These are phyloP conservation scores for Stenodema calcarata DNA, from an alignment of 2,888 invertebrate genomes.

Conservation along the genomic window DNA sequence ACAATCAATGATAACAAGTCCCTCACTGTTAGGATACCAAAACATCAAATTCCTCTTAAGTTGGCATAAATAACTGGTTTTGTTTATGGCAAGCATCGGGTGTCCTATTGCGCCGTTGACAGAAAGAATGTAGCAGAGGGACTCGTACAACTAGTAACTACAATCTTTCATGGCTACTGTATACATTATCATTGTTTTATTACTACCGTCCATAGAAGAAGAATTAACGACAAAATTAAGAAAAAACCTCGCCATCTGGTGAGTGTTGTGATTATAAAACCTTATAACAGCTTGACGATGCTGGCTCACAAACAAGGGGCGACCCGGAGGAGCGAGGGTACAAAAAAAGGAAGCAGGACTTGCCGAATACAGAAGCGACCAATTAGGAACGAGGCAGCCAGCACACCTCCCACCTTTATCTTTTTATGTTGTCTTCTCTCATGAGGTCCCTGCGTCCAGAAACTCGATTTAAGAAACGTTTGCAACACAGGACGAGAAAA, in stretches of 20 bases:
- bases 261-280: background rate
- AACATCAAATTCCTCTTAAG: too few relatives aligned
- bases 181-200: background rate
- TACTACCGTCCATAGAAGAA: background rate
- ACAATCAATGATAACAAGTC: too few relatives aligned
- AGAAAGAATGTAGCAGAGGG: too few relatives aligned
- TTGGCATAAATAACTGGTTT: too few relatives aligned
- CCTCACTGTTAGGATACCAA: too few relatives aligned
- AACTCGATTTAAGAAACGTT: background rate
- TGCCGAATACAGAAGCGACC: slow-evolving; percentile 43
- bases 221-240: background rate
- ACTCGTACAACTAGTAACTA: too few relatives aligned
- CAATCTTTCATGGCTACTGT: too few relatives aligned
- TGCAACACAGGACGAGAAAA: too few relatives aligned
- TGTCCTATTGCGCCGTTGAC: too few relatives aligned
- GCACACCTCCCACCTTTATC: slow-evolving; percentile 8
- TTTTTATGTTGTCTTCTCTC: background rate
- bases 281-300: background rate
- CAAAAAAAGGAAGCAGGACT: slow-evolving; percentile 32
- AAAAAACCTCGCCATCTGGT: slow-evolving; percentile 4
- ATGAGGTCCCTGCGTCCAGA: background rate
- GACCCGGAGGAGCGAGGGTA: slow-evolving; percentile 1
- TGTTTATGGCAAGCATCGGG: too few relatives aligned
- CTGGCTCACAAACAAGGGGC: slow-evolving; percentile 27
- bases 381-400: slow-evolving; percentile 21